Conservation (phyloP, 2,797 vertebrate genomes). For the Sardinella longiceps region DNA sequence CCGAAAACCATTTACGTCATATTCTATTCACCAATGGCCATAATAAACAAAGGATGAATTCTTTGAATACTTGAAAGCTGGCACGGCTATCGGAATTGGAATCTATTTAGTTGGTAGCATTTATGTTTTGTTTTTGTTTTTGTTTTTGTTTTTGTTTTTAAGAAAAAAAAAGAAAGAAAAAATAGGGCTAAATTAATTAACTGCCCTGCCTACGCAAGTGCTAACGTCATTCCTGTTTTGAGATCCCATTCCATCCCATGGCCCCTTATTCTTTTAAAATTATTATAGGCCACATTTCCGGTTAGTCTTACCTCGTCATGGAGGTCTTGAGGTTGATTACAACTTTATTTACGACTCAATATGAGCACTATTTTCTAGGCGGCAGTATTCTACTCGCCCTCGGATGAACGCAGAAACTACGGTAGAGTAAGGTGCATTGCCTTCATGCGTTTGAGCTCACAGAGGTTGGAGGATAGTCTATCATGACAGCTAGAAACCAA, state of each 20-base stretch:
- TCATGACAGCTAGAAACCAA: too few species aligned
- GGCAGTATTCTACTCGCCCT: not conserved
- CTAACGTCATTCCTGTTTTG: too few species aligned
- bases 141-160: too few species aligned
- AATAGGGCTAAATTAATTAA: too few species aligned
- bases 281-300: not conserved
- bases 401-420: too few species aligned
- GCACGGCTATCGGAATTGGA: not conserved
- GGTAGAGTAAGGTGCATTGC: not conserved
- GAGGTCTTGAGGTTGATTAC: not conserved
- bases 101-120: not conserved
- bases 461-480: too few species aligned
- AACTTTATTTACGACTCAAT: not conserved
- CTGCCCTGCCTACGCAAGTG: too few species aligned
- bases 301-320: not conserved
- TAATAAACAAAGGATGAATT: not conserved
- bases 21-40: not conserved
- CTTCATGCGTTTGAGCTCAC: not conserved
- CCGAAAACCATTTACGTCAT: not conserved
- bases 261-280: not conserved
- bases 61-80: not conserved
- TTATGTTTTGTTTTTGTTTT: too few species aligned
- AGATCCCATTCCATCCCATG: not conserved
- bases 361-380: not conserved
- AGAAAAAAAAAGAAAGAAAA: not conserved